A percentile compares a stretch with the other conserved stretches of the same genome.
These are phyloP conservation scores for Archips crataeganus DNA, from an alignment of 2,888 invertebrate species.

Conservation along the genomic window DNA sequence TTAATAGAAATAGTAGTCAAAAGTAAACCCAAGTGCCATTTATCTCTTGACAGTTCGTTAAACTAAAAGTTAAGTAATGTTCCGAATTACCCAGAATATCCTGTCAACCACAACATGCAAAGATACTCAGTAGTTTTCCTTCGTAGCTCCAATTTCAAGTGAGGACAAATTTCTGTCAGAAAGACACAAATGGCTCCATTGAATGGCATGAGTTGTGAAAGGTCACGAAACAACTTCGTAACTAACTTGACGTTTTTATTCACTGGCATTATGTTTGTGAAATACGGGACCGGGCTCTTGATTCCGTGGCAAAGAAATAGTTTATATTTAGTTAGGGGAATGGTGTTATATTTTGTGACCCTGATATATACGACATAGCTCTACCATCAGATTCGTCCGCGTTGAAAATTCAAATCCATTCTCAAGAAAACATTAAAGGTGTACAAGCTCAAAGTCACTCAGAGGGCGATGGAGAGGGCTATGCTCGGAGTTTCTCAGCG, in stretches of 20 bases:
- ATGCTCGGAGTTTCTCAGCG: too few species aligned
- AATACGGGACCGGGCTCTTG: background rate
- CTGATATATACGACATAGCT: background rate
- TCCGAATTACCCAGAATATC: background rate
- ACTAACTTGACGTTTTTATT: conserved; percentile 37
- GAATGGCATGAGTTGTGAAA: conserved; percentile 26
- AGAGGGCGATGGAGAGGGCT: too few species aligned
- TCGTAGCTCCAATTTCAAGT: conserved; percentile 8
- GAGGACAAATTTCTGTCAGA: conserved; percentile 17
- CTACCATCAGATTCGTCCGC: too few species aligned
- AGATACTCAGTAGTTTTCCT: conserved; percentile 8
- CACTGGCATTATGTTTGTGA: conserved; percentile 3
- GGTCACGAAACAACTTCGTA: conserved; percentile 34
- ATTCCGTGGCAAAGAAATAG: background rate
- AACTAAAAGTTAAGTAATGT: background rate
- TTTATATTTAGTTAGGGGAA: background rate
- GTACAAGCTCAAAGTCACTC: too few species aligned
- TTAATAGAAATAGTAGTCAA: background rate
- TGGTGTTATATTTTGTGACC: background rate
- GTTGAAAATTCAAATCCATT: too few species aligned
- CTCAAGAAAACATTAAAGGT: too few species aligned
- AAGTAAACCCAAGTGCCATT: background rate
- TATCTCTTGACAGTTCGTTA: background rate
- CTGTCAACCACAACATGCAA: background rate
- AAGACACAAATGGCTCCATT: conserved; percentile 36